phyloP scores from a whole-genome alignment of 2,888 invertebrate genomes.

The Hololepta plana region DNA sequence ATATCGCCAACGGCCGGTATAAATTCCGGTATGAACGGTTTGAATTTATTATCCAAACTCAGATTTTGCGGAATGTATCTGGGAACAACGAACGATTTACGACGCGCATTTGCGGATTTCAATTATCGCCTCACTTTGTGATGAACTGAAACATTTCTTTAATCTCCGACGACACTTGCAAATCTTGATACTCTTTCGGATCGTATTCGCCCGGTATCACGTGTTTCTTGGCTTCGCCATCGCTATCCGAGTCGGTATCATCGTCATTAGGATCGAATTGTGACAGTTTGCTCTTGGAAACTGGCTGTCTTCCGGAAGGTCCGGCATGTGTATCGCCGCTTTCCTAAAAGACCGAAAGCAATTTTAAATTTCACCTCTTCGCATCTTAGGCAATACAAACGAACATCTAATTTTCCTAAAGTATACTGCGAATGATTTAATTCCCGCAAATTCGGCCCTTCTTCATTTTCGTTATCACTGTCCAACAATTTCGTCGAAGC shows the following conservation, averaged over 20 bases:
- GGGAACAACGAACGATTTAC: constrained; percentile 9
- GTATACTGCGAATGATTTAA: no score
- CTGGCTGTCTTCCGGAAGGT: no score
- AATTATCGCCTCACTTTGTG: constrained; percentile 41
- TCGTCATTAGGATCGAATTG: no score
- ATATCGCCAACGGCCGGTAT: constrained; percentile 97
- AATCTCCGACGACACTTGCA: constrained; percentile 67
- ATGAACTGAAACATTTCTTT: constrained; percentile 90
- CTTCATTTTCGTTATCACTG: no score
- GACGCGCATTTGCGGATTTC: not conserved
- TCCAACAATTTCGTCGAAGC: no score
- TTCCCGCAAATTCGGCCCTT: no score
- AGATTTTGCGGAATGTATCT: constrained; percentile 89
- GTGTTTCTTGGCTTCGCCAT: constrained; percentile 12
- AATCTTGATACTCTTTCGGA: constrained; percentile 64
- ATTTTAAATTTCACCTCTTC: no score
- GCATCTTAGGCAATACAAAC: no score
- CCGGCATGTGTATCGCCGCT: no score
- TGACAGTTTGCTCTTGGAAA: no score
- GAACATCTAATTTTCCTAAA: no score
- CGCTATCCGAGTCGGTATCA: constrained; percentile 7
- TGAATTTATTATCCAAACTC: constrained; percentile 74
- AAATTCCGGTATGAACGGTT: constrained; percentile 91
- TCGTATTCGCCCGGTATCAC: constrained; percentile 44
- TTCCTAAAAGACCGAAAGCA: no score